Evolutionary conservation across 2,888 invertebrate species (phyloP), one percentile per base, ranked within the genome.

Genomic region (Empis stercorea): DNA sequence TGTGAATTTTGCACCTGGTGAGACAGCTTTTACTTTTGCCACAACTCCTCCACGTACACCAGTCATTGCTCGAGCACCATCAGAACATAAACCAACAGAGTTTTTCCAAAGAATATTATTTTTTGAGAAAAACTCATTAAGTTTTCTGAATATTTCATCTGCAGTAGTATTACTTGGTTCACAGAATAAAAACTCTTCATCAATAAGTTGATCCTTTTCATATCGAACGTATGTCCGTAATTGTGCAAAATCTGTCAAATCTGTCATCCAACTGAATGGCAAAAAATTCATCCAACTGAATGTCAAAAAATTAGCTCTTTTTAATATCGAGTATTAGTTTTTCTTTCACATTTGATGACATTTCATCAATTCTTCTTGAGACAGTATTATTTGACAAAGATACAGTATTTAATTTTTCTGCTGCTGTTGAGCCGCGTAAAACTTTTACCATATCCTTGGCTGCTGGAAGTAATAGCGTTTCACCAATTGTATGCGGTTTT

Each of bases 61-160:
- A 45, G 48, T 46, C 54, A 55, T 55, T 30, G 49, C 48, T 39
- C 54, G 52, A 47, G 54, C 53, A 50, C 53, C 55, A 53, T 55
- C 51, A 27, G 55, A 56, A 23, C 50, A 51, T 30, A 56, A 54
- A 30, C 43, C 43, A 10, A 54, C 50, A 6, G 54, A 44, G 49
- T 56, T 56, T 30, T 52, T 40, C 16, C 52, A 38, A 27, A 47
- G 54, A 15, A 55, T 46, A 36, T 47, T 52, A 11, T 14, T 37
- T 43, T 45, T 30, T 48, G 41, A 44, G 45, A 47, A 48, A 53
- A 51, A 54, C 39, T 44, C 51, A 30, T 46, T 43, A 43, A 56
- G 55, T 34, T 30, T 17, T 44, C 50, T 39, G 32, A 45, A 54
- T 41, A 55, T 54, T 49, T 53, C 51, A 50, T 49, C 43, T 40